Evolutionary conservation across 1,140 invertebrate genomes (phyloP), one percentile per base, ranked within the genome.

Genomic region (Ips typographus): DNA sequence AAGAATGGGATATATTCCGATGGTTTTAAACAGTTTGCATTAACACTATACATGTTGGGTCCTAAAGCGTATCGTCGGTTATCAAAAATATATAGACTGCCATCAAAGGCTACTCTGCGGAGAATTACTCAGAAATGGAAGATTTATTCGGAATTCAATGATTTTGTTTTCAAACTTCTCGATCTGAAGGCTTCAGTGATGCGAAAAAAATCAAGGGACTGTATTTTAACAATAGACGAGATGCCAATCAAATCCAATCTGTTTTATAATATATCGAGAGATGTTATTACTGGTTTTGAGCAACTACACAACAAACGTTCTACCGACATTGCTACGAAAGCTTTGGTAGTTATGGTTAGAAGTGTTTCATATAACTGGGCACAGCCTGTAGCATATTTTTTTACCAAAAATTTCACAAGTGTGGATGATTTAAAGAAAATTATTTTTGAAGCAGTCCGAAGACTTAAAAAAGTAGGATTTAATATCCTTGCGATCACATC

Each of bases 401-500:
- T 60, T 67, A 51, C 43, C 37, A 67, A 60, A 58, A 67, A 47
- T 39, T 67, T 56, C 8, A 47, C 53, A 58, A 47, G 8, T 22
- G 40, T 47, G 2, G 64, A 65, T 36, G 64, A 65, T 36, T 43
- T 65, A 40, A 65, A 65, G 44, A 39, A 59, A 51, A 58, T 59
- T 40, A 51, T 65, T 8, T 59, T 67, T 49, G 65, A 67, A 37
- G 38, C 65, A 59, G 41, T 67, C n/a, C 53, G 65, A 67, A 67
- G 59, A 49, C 39, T 67, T 43, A 56, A 59, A 39, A 7, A 36
- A 40, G 44, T 56, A 55, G 64, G 64, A 37, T 56, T 65, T 39
- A 60, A 65, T 42, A 37, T 65, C 7, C 39, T 58, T 22, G 63
- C 5, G 4, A 22, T 65, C 38, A 47, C 44, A 22, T 65, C 64